Base-by-base conservation (phyloP, 2,113 vertebrate species). In the Strigops habroptila region DNA sequence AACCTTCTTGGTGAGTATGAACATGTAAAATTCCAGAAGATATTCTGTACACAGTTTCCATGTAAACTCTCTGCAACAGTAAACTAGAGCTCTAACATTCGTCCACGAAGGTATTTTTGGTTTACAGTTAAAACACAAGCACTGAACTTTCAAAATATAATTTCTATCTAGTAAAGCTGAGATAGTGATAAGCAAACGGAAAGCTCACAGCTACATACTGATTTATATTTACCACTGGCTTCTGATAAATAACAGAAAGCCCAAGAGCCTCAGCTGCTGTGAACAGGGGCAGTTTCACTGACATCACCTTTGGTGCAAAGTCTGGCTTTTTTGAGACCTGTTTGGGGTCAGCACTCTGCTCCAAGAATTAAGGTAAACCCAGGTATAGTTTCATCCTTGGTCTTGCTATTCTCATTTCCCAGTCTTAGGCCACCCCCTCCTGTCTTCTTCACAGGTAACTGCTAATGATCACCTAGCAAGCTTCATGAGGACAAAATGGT, bases 291-390 rank as follows among this genome's bases (percentile, higher is more conserved):
- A 16, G 24, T 25, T 77, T 17, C 57, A 23, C 30, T 25, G 37
- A 25, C 19, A 11, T 25, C 35, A 23, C 39, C 44, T 35, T n/a
- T 1, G 1, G 23, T 0, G 0, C 39, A 53, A 21, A 53, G 22
- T 9, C 25, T 48, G 43, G 43, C 30, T 55, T 8, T 28, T 43
- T 48, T 21, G 7, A 73, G 23, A 28, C 17, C 35, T 39, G 23
- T 13, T 30, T 74, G 41, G 44, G 43, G 14, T 35, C 30, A 43
- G n/a, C 30, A 18, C 41, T 39, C 52, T 49, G 28, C 48, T 48
- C 67, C 48, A 57, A 43, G 43, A 49, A 30, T 51, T 37, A 63
- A 57, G 9, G 15, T 44, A 23, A 76, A 23, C 27, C 8, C 13
- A 57, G 23, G 10, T 21, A 37, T 5, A 7, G 43, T 49, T 49